Evolutionary conservation across 2,888 invertebrate species (phyloP).

Genomic region (Drosophila rellima): DNA sequence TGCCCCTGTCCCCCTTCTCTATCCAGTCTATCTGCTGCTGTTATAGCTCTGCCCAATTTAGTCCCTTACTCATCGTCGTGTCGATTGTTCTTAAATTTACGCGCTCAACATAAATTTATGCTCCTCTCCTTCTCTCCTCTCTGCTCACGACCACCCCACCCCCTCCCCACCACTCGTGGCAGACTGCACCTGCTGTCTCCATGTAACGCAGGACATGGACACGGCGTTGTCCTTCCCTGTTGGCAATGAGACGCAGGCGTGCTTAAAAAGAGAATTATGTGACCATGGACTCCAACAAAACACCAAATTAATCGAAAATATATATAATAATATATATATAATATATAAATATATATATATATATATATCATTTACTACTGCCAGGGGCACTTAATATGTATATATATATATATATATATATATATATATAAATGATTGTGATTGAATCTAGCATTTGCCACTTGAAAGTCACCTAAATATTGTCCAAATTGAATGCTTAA

Average conservation of each 20-base stretch:
- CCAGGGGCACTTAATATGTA: too few species aligned
- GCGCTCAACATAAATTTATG: slow-evolving; percentile 64
- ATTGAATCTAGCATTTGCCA: slow-evolving; percentile 24
- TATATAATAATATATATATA: too few species aligned
- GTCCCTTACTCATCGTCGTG: slow-evolving; percentile 35
- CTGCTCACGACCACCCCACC: too few species aligned
- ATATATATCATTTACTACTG: too few species aligned
- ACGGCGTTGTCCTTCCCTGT: neutral
- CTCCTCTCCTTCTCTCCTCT: slow-evolving; percentile 15
- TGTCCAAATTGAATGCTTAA: neutral
- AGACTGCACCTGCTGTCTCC: slow-evolving; percentile 59
- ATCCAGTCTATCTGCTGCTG: neutral
- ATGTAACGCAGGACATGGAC: slow-evolving; percentile 1
- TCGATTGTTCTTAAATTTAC: slow-evolving; percentile 57
- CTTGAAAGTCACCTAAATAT: slow-evolving; percentile 2
- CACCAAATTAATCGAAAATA: slow-evolving; percentile 75
- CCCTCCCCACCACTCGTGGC: neutral
- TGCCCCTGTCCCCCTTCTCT: neutral
- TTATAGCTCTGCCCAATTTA: slow-evolving; percentile 11
- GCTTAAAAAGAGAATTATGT: slow-evolving; percentile 73
- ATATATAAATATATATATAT: too few species aligned
- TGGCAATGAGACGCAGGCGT: slow-evolving; percentile 1
- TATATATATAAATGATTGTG: slow-evolving; percentile 25
- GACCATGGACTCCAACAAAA: slow-evolving; percentile 60
- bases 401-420: too few species aligned